Conservation (phyloP, 2,888 invertebrate species). For the Mactromeris polynyma region DNA sequence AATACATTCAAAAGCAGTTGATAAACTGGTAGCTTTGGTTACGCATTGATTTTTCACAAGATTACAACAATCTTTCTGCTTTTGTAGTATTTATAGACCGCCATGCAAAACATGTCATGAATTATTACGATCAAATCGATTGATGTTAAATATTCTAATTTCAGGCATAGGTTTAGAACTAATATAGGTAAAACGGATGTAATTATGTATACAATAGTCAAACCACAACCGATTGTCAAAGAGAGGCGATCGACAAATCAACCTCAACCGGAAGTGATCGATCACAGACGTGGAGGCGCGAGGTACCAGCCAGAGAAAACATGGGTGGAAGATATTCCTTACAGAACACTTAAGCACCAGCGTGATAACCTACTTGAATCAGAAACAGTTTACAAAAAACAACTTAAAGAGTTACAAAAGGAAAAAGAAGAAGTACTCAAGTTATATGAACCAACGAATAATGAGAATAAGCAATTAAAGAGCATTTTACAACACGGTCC, state of each 20-base stretch:
- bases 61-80: too few relatives aligned
- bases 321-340: constrained; percentile 35
- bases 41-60: too few relatives aligned
- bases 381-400: constrained; percentile 54
- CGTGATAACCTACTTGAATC: constrained; percentile 51
- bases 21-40: too few relatives aligned
- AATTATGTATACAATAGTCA: constrained; percentile 51
- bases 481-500: constrained; percentile 59
- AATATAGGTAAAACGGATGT: not conserved
- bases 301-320: not conserved
- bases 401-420: constrained; percentile 55
- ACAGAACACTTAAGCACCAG: constrained; percentile 45
- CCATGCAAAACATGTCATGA: too few relatives aligned
- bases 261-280: constrained; percentile 50
- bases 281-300: constrained; percentile 34
- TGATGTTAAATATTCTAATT: not conserved
- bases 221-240: constrained; percentile 16
- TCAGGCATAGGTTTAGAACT: not conserved
- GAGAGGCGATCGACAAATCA: constrained; percentile 12
- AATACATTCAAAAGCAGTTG: too few relatives aligned
- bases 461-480: constrained; percentile 60
- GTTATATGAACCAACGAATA: constrained; percentile 56
- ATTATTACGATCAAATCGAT: not conserved
- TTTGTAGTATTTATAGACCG: too few relatives aligned
- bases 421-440: constrained; percentile 53